phyloP scores from a whole-genome alignment of 37 sponge, comb jelly and placozoan species.

The Corticium candelabrum region DNA sequence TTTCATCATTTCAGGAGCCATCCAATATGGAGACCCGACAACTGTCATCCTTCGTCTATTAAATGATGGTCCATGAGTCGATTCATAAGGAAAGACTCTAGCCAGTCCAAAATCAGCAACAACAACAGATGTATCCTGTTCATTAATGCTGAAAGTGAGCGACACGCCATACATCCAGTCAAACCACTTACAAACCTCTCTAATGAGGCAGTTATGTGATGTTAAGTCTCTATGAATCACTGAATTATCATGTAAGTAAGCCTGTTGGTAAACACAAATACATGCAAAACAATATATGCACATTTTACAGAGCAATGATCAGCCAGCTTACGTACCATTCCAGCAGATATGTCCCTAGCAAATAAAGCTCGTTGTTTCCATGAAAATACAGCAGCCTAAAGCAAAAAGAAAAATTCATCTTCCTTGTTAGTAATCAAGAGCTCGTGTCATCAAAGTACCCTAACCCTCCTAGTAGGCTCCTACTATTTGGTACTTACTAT shows the following conservation, averaged over 20 bases:
- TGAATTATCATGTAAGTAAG: slow-evolving; percentile 58
- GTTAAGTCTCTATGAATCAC: slow-evolving; percentile 76
- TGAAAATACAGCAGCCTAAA: slow-evolving; percentile 44
- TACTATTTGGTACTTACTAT: no score
- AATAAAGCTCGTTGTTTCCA: slow-evolving; percentile 44
- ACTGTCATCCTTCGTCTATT: slow-evolving; percentile 60
- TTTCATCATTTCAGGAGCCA: slow-evolving; percentile 90
- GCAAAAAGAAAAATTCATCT: not conserved
- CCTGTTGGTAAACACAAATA: slow-evolving; percentile 32
- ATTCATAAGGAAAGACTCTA: not conserved
- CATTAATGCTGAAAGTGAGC: no score
- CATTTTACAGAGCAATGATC: no score
- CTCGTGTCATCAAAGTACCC: no score
- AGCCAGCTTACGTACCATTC: slow-evolving; percentile 69
- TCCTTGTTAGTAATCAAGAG: not conserved
- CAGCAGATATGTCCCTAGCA: slow-evolving; percentile 77
- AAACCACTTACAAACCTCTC: slow-evolving; percentile 49
- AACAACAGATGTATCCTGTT: slow-evolving; percentile 59
- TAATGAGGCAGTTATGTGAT: slow-evolving; percentile 69
- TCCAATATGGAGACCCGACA: slow-evolving; percentile 83
- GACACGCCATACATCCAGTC: no score
- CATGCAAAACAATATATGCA: not conserved
- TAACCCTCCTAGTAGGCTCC: no score
- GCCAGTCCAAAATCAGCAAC: slow-evolving; percentile 86
- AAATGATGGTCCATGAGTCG: not conserved